Base-by-base conservation (phyloP, 2,797 vertebrate species). In the Sebastes trivittatus region DNA sequence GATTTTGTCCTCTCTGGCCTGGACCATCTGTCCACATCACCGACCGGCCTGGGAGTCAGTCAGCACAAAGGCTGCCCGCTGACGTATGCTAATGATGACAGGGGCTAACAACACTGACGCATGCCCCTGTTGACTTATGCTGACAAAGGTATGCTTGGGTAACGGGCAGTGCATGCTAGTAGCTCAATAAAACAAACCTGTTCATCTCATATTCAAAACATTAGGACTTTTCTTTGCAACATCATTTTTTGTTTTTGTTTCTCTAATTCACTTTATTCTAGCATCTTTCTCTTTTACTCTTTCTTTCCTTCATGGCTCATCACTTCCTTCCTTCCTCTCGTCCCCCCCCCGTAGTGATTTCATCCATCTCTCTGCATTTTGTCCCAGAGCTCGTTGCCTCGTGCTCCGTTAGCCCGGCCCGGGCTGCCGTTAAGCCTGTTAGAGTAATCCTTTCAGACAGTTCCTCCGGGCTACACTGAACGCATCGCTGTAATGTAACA, bases 401-500 rank as follows among this genome's bases (percentile, higher is more conserved):
- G 32, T 72, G 80, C 64, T 71, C 61, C 23, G 69, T 56, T 46
- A 49, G 49, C 32, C 32, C 1, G 1, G 18, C 61, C 14, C 11
- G 14, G 78, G 60, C 78, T 83, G 75, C 80, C 55, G 78, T 88
- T 90, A 91, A 92, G 75, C 87, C 82, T 92, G 84, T 94, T 93
- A 93, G 87, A 68, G 20, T 92, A 94, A 94, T 93, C 86, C 77
- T 8, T 88, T 87, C 70, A 73, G 83, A 91, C 89, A 88, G 81
- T 16, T 79, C 84, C 75, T 88, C 72, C 27, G 46, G 85, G 87
- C 84, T 83, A 76, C 82, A 62, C 72, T 77, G 76, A 85, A 72
- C 6, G 54, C 60, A 69, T 75, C 22, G 8, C 84, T 77, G 63
- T 77, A 81, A 83, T 86, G 78, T 83, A 65, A 88, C 76, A 89